Conservation (phyloP, 1,140 invertebrate species). For the Acromyrmex heyeri region DNA sequence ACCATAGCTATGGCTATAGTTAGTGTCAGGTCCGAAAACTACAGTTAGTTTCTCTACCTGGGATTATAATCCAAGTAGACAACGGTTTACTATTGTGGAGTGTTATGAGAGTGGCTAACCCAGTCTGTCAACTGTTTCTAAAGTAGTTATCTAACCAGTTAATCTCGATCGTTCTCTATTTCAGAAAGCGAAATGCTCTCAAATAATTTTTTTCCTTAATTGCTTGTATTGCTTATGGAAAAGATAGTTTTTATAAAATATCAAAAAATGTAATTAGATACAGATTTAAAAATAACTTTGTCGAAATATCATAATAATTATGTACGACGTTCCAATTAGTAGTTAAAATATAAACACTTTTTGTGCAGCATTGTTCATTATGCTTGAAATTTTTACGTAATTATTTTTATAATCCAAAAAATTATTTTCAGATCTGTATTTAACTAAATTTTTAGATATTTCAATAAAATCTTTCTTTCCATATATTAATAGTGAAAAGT, state of each 20-base stretch:
- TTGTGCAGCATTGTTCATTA: too few species aligned
- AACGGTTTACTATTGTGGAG: conserved; percentile 1
- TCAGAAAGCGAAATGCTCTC: not conserved
- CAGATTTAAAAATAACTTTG: too few species aligned
- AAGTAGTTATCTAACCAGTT: conserved; percentile 8
- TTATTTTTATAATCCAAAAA: too few species aligned
- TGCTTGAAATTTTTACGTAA: too few species aligned
- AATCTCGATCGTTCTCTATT: conserved; percentile 1
- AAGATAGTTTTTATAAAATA: not conserved
- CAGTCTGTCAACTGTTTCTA: conserved; percentile 12
- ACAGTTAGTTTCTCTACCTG: conserved; percentile 45
- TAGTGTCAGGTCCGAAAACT: conserved; percentile 15
- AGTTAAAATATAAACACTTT: too few species aligned
- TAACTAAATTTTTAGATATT: too few species aligned
- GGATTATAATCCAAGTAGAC: conserved; percentile 37
- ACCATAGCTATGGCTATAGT: conserved; percentile 10
- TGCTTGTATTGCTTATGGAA: not conserved
- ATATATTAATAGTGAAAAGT: not conserved
- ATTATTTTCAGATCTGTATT: too few species aligned
- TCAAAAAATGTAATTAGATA: too few species aligned
- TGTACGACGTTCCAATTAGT: too few species aligned
- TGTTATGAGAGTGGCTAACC: conserved; percentile 21
- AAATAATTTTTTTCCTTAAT: not conserved
- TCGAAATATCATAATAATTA: too few species aligned
- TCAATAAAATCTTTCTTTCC: too few species aligned